phyloP scores from a whole-genome alignment of 2,797 vertebrate genomes.

The Chanos chanos region DNA sequence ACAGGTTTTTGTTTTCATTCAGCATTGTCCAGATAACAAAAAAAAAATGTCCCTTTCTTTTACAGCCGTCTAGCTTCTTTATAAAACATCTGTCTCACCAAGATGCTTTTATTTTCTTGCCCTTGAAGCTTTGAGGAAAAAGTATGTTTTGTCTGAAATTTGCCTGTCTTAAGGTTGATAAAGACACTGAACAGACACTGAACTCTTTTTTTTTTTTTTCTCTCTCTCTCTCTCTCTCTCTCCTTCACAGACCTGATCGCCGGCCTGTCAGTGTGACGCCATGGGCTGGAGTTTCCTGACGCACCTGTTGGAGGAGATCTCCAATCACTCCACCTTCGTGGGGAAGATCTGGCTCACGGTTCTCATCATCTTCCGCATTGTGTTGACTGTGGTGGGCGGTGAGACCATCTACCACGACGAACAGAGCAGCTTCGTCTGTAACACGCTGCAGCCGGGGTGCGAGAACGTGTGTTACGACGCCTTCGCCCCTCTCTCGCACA shows the following conservation, averaged over 20 bases:
- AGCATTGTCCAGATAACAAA: too few species aligned
- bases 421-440: constrained; percentile 88
- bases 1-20: too few species aligned
- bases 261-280: constrained; percentile 48
- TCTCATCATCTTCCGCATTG: constrained; percentile 86
- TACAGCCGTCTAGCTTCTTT: too few species aligned
- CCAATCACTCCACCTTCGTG: constrained; percentile 88
- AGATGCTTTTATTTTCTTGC: not conserved
- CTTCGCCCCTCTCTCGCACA: constrained; percentile 83
- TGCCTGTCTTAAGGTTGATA: too few species aligned
- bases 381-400: constrained; percentile 83
- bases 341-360: constrained; percentile 88
- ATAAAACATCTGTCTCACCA: too few species aligned
- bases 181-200: too few species aligned
- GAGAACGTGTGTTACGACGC: constrained; percentile 89
- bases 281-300: constrained; percentile 95
- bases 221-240: not conserved
- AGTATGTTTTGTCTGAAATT: too few species aligned
- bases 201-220: not conserved
- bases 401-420: constrained; percentile 92
- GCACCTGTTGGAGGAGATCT: constrained; percentile 86
- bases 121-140: not conserved
- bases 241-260: constrained; percentile 45
- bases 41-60: too few species aligned
- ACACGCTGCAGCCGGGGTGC: constrained; percentile 86